Percentiles rank a stretch among this genome's conserved stretches.
Evolutionary conservation across 2,888 invertebrate genomes (phyloP).

Genomic region (Lordiphosa andalusiaca): DNA sequence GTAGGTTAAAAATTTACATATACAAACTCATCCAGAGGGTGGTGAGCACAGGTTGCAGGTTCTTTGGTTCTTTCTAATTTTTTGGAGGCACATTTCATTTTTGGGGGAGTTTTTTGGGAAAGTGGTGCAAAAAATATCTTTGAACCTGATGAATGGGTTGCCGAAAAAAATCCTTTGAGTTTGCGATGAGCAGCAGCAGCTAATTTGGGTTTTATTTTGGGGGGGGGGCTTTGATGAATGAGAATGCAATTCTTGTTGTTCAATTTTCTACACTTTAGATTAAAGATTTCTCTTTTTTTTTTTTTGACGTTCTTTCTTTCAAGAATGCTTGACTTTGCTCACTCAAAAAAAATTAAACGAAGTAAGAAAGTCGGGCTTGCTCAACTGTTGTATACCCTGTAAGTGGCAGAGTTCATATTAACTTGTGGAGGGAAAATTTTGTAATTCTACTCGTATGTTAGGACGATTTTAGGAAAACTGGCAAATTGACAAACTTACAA

Average conservation of each 20-base stretch:
- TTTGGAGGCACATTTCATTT: constrained; percentile 48
- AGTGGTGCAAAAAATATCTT: too few relatives aligned
- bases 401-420: too few relatives aligned
- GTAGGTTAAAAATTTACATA: constrained; percentile 5
- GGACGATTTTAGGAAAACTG: too few relatives aligned
- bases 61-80: background rate
- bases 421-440: too few relatives aligned
- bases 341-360: too few relatives aligned
- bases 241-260: constrained; percentile 56
- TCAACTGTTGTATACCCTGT: too few relatives aligned
- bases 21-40: background rate
- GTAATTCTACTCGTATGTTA: too few relatives aligned
- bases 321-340: too few relatives aligned
- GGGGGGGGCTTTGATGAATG: constrained; percentile 42
- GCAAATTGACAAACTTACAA: too few relatives aligned
- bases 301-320: background rate
- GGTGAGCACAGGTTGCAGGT: background rate
- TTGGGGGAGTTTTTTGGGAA: constrained; percentile 29
- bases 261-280: constrained; percentile 49
- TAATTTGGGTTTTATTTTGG: constrained; percentile 51
- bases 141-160: constrained; percentile 32
- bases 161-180: constrained; percentile 64
- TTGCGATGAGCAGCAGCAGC: constrained; percentile 30
- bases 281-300: background rate
- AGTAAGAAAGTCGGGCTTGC: too few relatives aligned